Evolutionary conservation across 1,140 invertebrate genomes (phyloP), one percentile per base, ranked within the genome.

Genomic region (Dendroctonus ponderosae): DNA sequence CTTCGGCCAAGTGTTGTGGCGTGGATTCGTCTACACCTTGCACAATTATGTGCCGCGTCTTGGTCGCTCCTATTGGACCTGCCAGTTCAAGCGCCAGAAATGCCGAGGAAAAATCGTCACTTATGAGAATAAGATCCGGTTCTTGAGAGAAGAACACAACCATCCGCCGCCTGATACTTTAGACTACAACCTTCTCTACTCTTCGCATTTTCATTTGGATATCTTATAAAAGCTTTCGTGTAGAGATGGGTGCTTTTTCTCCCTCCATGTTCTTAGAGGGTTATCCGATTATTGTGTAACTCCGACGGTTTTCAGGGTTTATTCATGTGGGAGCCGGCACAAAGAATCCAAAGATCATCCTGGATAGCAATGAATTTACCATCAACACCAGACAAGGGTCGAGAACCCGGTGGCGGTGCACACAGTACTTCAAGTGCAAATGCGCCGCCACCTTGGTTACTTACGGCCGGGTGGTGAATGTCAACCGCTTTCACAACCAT

Each of bases 331-430:
- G 63, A 54, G 56, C 56, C 37, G 72, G 72, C 5, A 65, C 58
- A 4, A 69, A 69, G 56, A 72, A 72, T 58, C 72, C 72, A 11
- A 73, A 73, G 49, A 60, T 73, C 15, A 69, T 73, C 41, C 50
- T 73, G 42, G 70, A 73, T 38, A 67, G 68, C n/a, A 70, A 73
- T 43, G 70, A 70, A 38, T 73, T 71, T 43, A 66, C 66, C 3
- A 72, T 73, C 41, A 72, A 73, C 46, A 66, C 64, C 14, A 71
- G 66, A 44, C 53, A 64, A 48, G 58, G 70, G 5, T 15, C 49
- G n/a, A 70, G 66, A 37, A 73, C 70, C 8, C 40, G 70, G 43
- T 73, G 72, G 72, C 68, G 70, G 41, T 73, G 72, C 43, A 70
- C 63, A 1, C 53, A 66, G n/a, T 70, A 73, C 51, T 66, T 66